A percentile compares a stretch with the other conserved stretches of the same genome.
Conservation (phyloP, 2,888 invertebrate species). For the Syrista parreyssii region DNA sequence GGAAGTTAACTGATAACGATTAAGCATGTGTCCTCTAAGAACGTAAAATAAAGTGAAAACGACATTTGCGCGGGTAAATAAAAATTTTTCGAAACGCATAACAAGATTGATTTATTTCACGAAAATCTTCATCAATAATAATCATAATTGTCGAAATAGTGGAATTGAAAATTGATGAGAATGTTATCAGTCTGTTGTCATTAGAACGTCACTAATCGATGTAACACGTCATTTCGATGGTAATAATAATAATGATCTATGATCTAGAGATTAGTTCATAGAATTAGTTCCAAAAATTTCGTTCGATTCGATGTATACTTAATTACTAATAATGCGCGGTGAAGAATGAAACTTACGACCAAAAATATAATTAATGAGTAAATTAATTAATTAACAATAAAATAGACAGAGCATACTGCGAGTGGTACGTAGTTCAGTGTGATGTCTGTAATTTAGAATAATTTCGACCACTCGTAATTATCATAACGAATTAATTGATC, state of each 20-base stretch:
- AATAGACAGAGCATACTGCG: neutral
- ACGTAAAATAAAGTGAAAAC: neutral
- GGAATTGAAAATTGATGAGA: neutral
- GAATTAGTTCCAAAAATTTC: neutral
- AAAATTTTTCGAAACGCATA: neutral
- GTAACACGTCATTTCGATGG: neutral
- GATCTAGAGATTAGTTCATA: neutral
- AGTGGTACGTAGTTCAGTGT: neutral
- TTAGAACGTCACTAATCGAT: neutral
- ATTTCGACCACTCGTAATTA: neutral
- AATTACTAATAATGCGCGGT: neutral
- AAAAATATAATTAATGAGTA: neutral
- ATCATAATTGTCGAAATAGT: neutral
- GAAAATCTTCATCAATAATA: neutral
- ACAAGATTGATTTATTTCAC: neutral
- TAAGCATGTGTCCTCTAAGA: neutral
- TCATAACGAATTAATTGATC: neutral
- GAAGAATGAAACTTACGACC: neutral
- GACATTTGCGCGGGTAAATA: neutral
- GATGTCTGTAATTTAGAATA: neutral
- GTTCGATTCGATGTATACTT: neutral
- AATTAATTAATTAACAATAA: neutral
- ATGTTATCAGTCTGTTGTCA: neutral
- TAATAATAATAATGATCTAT: neutral
- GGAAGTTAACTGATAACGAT: neutral